A percentile compares a stretch with the other conserved stretches of the same genome.
These are phyloP conservation scores for Zaprionus vittiger DNA, from an alignment of 1,140 invertebrate species.

Conservation along the genomic window DNA sequence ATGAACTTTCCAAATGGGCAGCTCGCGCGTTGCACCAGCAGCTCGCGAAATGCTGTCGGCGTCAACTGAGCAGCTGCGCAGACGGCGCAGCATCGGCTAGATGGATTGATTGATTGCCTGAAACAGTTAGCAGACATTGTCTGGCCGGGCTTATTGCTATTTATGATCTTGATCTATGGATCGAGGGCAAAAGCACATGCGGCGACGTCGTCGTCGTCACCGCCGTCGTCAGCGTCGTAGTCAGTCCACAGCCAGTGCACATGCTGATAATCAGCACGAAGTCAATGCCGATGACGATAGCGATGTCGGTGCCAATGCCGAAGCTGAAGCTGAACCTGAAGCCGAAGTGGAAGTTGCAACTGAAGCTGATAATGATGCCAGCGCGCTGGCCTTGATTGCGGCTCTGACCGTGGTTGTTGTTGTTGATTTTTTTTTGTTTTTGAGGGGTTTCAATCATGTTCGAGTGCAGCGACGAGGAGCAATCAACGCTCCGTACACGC, in stretches of 20 bases:
- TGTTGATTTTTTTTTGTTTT: slow-evolving; percentile 6
- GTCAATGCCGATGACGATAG: slow-evolving; percentile 31
- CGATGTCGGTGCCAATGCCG: slow-evolving; percentile 7
- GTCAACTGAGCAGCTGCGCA: slow-evolving; percentile 44
- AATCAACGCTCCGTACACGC: slow-evolving; percentile 52
- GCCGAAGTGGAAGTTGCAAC: slow-evolving; percentile 20
- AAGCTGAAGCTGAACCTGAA: slow-evolving; percentile 4
- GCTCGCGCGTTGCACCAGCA: slow-evolving; percentile 38
- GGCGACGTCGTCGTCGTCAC: slow-evolving; percentile 58
- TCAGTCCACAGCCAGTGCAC: slow-evolving; percentile 64
- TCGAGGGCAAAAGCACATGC: slow-evolving; percentile 83
- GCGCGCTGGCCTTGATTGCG: slow-evolving; percentile 67
- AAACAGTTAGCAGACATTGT: slow-evolving; percentile 84
- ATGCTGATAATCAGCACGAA: slow-evolving; percentile 79
- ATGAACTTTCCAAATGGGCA: slow-evolving; percentile 80
- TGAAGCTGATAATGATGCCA: slow-evolving; percentile 64
- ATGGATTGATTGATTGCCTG: slow-evolving; percentile 84
- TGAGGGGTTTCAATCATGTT: slow-evolving; percentile 50
- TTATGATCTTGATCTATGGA: slow-evolving; percentile 84
- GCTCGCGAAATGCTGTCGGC: slow-evolving; percentile 58
- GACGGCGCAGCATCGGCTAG: slow-evolving; percentile 53
- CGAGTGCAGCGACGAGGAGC: slow-evolving; percentile 32
- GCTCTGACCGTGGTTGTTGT: slow-evolving; percentile 29
- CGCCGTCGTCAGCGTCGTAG: slow-evolving; percentile 27
- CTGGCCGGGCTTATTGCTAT: slow-evolving; percentile 83